Evolutionary conservation across 2,113 vertebrate species (phyloP), one percentile per base, ranked within the genome.

Genomic region (Ranitomeya imitator): DNA sequence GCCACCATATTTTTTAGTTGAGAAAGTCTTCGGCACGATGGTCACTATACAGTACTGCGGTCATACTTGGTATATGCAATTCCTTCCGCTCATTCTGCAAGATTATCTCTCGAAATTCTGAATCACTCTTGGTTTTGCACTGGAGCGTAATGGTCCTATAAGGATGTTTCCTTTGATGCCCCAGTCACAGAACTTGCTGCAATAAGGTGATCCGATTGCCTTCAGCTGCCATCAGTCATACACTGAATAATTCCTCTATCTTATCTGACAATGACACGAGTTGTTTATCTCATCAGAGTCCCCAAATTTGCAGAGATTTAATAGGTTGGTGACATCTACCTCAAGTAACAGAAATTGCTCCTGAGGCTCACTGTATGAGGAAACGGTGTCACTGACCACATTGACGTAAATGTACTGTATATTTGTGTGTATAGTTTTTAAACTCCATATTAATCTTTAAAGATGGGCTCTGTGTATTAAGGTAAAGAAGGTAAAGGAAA

Each of bases 341-440:
- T 60, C 19, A 74, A n/a, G 21, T 23, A 86, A 57, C 52, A 61
- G 16, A 54, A 12, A 59, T 16, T 67, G 59, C 54, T 59, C 6
- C 21, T 16, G 60, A 79, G 74, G 37, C n/a, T 52, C 26, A 37
- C 67, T 18, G 71, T 37, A 18, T 16, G 45, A 71, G 78, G 69
- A 45, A 82, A 21, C 10, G 23, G 65, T 83, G 69, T 45, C 57
- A 71, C 86, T 83, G 83, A 83, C 57, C 60, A 23, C 63, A 73
- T 88, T 83, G 81, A 88, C 73, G 18, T 85, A 88, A 85, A 79
- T 79, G 23, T 88, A 88, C 82, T 88, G 87, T 88, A 88, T 88
- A 85, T 88, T 84, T 77, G 37, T 88, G 82, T 88, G 82, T 84
- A 88, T 88, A 85, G 74, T 88, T 88, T 54, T 59, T 26, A 26